Conservation (phyloP, 2,888 invertebrate genomes). For the Ferdinandea cuprea region DNA sequence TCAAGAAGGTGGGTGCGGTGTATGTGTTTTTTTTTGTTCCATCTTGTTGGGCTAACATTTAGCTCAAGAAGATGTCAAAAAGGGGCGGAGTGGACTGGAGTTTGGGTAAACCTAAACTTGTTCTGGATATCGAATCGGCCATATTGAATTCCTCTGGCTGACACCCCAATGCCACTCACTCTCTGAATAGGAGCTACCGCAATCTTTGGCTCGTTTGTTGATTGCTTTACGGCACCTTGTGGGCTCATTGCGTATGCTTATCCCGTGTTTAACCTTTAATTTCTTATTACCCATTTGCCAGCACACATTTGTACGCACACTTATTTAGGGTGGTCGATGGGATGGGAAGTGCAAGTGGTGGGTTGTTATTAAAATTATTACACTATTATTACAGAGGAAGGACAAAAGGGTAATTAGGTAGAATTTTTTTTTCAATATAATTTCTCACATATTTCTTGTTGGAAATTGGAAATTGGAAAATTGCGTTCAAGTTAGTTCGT, state of each 20-base stretch:
- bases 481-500: slow-evolving; percentile 22
- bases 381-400: slow-evolving; percentile 8
- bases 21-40: slow-evolving; percentile 1
- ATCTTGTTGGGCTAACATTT: slow-evolving; percentile 8
- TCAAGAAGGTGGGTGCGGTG: slow-evolving; percentile 10
- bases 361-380: slow-evolving; percentile 56
- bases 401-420: slow-evolving; percentile 40
- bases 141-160: slow-evolving; percentile 47
- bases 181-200: slow-evolving; percentile 70
- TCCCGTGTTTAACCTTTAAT: slow-evolving; percentile 78
- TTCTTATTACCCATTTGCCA: slow-evolving; percentile 75
- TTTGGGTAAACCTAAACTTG: slow-evolving; percentile 6
- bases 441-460: slow-evolving; percentile 4
- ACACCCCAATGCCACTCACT: slow-evolving; percentile 6
- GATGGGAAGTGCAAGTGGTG: slow-evolving; percentile 36
- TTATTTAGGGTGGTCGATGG: too few relatives aligned
- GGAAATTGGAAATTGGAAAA: slow-evolving; percentile 22
- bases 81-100: slow-evolving; percentile 33
- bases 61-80: slow-evolving; percentile 51
- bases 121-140: slow-evolving; percentile 22
- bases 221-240: slow-evolving; percentile 80
- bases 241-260: slow-evolving; percentile 79
- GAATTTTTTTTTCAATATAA: not conserved
- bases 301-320: slow-evolving; percentile 18
- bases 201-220: slow-evolving; percentile 79